Evolutionary conservation across 2,113 vertebrate species (phyloP).

Genomic region (Larimichthys polyactis): DNA sequence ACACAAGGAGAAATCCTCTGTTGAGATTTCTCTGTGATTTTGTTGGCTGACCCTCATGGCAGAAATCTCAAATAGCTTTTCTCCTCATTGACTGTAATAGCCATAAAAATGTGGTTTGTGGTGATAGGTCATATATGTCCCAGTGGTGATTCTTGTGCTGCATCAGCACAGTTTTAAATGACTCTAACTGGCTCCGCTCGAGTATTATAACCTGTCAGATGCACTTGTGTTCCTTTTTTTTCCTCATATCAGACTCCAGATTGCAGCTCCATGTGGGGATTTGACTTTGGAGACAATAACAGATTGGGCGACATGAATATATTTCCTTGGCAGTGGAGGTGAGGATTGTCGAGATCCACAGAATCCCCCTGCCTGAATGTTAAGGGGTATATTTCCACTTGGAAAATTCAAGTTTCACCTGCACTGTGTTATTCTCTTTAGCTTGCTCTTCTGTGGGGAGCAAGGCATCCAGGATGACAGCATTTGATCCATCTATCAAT

Average conservation of each 20-base stretch:
- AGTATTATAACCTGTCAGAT: constrained; percentile 38
- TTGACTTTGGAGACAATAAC: constrained; percentile 25
- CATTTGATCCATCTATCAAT: constrained; percentile 63
- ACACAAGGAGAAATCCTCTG: constrained; percentile 17
- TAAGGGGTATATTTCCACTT: constrained; percentile 55
- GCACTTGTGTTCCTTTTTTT: constrained; percentile 25
- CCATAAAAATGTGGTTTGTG: constrained; percentile 57
- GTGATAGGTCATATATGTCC: constrained; percentile 51
- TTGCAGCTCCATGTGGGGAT: constrained; percentile 11
- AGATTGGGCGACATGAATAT: constrained; percentile 24
- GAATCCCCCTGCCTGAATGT: constrained; percentile 50
- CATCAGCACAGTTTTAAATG: constrained; percentile 54
- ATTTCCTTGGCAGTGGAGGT: constrained; percentile 35
- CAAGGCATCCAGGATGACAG: constrained; percentile 61
- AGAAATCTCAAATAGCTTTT: constrained; percentile 42
- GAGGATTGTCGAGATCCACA: constrained; percentile 33
- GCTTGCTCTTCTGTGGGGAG: constrained; percentile 36
- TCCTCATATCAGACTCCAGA: constrained; percentile 6
- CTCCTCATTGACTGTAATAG: constrained; percentile 45
- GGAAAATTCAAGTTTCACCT: constrained; percentile 39
- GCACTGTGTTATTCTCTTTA: constrained; percentile 58
- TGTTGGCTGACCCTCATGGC: constrained; percentile 55
- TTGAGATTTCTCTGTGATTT: constrained; percentile 42
- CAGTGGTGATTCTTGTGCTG: constrained; percentile 43
- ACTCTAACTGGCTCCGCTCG: constrained; percentile 5